Conservation (phyloP, 2,888 invertebrate species). For the Frankliniella fusca region DNA sequence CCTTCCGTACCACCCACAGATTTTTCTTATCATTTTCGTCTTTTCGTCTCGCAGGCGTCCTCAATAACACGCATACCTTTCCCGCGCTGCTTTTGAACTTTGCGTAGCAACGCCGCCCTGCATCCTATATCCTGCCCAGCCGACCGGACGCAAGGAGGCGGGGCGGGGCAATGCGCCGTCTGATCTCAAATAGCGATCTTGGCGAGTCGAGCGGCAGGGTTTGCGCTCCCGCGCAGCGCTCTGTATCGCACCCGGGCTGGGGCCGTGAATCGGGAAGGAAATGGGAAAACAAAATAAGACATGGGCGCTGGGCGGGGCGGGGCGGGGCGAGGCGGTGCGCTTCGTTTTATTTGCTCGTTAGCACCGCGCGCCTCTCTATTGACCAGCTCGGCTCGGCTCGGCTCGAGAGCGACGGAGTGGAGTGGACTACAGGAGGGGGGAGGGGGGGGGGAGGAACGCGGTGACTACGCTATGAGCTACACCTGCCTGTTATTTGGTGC, state of each 20-base stretch:
- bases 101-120: not conserved
- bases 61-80: too few relatives aligned
- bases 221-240: not conserved
- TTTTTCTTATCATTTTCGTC: not conserved
- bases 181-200: too few relatives aligned
- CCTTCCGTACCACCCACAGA: too few relatives aligned
- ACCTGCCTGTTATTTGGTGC: too few relatives aligned
- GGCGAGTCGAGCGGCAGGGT: too few relatives aligned
- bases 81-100: too few relatives aligned
- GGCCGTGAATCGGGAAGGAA: not conserved
- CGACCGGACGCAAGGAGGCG: too few relatives aligned
- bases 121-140: not conserved
- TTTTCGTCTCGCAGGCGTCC: not conserved
- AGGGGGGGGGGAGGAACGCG: too few relatives aligned
- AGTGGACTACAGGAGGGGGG: too few relatives aligned
- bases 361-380: not conserved
- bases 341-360: constrained; percentile 2
- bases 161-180: not conserved
- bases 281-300: constrained; percentile 2
- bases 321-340: not conserved
- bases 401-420: too few relatives aligned
- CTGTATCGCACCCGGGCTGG: not conserved
- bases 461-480: too few relatives aligned
- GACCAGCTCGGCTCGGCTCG: not conserved
- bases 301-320: not conserved